Evolutionary conservation across 2,797 vertebrate species (phyloP), one percentile per base, ranked within the genome.

Genomic region (Propithecus deckenii): DNA sequence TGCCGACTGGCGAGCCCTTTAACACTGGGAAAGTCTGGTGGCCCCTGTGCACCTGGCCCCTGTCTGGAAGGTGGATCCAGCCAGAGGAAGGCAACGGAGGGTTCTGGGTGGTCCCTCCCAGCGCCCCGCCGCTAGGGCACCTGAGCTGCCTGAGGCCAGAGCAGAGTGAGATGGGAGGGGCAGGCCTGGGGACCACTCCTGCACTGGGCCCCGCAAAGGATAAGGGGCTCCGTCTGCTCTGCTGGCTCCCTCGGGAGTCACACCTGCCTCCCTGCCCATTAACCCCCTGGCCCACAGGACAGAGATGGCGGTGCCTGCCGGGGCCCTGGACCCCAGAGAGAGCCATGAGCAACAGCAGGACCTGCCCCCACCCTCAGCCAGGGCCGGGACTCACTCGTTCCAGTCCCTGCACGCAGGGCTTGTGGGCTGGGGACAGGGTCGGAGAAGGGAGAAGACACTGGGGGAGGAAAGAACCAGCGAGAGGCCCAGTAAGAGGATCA

Each of bases 231-330:
- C 67, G 32, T 35, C 72, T 2, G 0, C 46, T 61, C 61, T 41
- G 1, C 74, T 4, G 43, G 15, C 20, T 78, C 79, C 74, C 80
- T 67, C 10, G 38, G 87, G 81, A 55, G 22, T 83, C 94, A 75
- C 38, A n/a, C 41, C 63, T 81, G 11, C 57, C 55, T 18, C 4
- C n/a, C 20, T 30, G 71, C 79, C 94, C 92, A 80, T 89, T 96
- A 95, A 32, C 35, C 46, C 43, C 3, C 63, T 12, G 76, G 32
- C 38, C 52, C 55, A 32, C 22, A 50, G 92, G 38, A 87, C 86
- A 18, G 86, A 94, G 85, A 38, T 74, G 71, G 18, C 12, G 0
- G 43, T 7, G 67, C 67, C 71, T 87, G 67, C 71, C 65, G 50
- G 48, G 75, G 38, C 61, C 46, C n/a, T 5, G 7, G 65, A 25